Conservation (phyloP, 1,140 invertebrate species). For the Penaeus chinensis region DNA sequence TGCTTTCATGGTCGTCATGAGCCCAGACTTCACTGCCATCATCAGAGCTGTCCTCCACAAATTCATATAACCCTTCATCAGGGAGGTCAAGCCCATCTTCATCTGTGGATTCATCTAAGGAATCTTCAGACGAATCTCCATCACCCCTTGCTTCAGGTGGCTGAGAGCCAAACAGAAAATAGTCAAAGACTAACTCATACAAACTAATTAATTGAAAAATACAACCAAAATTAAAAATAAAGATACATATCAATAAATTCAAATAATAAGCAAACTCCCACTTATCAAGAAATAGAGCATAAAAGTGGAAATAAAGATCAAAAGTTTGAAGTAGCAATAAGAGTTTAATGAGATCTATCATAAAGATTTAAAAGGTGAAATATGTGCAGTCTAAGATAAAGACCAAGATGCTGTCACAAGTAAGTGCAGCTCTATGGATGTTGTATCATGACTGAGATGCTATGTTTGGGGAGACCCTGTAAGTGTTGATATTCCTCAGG, state of each 20-base stretch:
- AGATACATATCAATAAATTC: background rate
- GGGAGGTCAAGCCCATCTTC: conserved; percentile 11
- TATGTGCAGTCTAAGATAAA: no score
- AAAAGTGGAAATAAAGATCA: conserved; percentile 7
- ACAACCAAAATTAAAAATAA: background rate
- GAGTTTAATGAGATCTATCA: background rate
- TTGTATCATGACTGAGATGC: no score
- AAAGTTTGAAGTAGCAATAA: background rate
- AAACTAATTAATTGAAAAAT: background rate
- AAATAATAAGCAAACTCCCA: background rate
- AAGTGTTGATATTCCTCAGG: background rate
- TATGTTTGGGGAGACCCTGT: no score
- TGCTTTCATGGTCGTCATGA: background rate
- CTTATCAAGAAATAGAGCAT: background rate
- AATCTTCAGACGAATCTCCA: conserved; percentile 38
- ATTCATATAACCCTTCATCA: background rate
- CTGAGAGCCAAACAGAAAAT: conserved; percentile 24
- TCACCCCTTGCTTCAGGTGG: conserved; percentile 25
- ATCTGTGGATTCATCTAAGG: conserved; percentile 30
- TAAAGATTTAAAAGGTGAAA: no score
- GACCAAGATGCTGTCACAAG: no score
- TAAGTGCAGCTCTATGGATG: no score
- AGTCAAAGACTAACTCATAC: conserved; percentile 1
- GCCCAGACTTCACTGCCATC: background rate
- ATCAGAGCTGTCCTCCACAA: conserved; percentile 6